Percentiles rank a stretch among this genome's conserved stretches.
phyloP scores from a whole-genome alignment of 2,888 invertebrate genomes.

The Acheta domesticus region DNA sequence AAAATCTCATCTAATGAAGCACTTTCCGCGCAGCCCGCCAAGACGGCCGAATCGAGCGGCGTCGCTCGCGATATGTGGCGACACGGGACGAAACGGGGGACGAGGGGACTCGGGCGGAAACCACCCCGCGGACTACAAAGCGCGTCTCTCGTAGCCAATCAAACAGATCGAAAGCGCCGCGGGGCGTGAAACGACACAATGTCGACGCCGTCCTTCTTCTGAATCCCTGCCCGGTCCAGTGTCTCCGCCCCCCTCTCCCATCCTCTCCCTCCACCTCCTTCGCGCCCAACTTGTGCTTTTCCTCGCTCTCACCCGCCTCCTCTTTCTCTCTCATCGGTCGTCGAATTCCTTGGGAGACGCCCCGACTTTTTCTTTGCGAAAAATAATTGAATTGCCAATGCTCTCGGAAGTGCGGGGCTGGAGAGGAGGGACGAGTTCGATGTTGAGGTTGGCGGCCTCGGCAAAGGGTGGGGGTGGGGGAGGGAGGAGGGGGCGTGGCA shows the following conservation, averaged over 20 bases:
- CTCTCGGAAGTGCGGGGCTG: neutral
- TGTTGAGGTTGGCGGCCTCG: constrained; percentile 3
- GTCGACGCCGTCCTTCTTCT: constrained; percentile 5
- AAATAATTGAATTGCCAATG: constrained; percentile 18
- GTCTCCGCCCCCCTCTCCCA: neutral
- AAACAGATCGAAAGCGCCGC: constrained; percentile 7
- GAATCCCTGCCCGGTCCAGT: neutral
- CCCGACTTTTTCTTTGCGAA: neutral
- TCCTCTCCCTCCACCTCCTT: too few species aligned
- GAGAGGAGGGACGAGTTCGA: neutral
- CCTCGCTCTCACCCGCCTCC: too few species aligned
- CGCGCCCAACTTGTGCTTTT: neutral
- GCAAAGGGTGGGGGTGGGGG: neutral
- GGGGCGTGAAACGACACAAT: constrained; percentile 7
- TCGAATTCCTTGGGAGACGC: constrained; percentile 8
- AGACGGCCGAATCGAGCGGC: neutral
- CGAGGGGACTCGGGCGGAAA: neutral
- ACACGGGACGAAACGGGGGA: neutral
- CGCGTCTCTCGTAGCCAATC: constrained; percentile 1
- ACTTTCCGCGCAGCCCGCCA: neutral
- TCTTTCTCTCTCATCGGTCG: neutral
- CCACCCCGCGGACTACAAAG: neutral
- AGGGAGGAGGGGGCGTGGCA: neutral
- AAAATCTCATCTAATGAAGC: neutral
- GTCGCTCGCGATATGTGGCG: neutral